Conservation (phyloP, 2,888 invertebrate species). For the Agonum fuliginosum region DNA sequence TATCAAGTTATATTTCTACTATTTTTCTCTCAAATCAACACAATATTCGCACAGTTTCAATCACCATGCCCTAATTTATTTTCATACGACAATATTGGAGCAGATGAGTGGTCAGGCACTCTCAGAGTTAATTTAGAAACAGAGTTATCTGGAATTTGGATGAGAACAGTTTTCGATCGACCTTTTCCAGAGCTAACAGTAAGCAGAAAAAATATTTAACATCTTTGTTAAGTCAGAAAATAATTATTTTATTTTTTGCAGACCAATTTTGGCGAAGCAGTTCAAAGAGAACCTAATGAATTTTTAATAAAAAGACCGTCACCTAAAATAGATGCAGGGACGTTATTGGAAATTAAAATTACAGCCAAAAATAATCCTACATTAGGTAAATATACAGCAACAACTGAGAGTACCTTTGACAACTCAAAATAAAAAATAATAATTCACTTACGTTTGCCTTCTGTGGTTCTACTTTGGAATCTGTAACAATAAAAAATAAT, state of each 20-base stretch:
- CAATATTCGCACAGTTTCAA: constrained; percentile 5
- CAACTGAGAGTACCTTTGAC: too few species aligned
- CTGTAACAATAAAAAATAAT: too few species aligned
- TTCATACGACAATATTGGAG: constrained; percentile 17
- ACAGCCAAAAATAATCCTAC: constrained; percentile 19
- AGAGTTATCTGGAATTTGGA: constrained; percentile 38
- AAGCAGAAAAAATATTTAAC: neutral
- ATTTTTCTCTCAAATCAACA: too few species aligned
- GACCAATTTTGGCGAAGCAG: constrained; percentile 52
- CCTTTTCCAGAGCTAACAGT: neutral
- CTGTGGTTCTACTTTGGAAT: too few species aligned
- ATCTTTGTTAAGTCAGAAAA: neutral
- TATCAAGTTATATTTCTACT: neutral
- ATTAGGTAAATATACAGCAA: constrained; percentile 12
- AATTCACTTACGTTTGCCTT: too few species aligned
- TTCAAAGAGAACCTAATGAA: constrained; percentile 46
- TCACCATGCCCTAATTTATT: constrained; percentile 43
- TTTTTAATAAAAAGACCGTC: constrained; percentile 33
- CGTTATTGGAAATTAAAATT: constrained; percentile 15
- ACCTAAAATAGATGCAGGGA: constrained; percentile 21
- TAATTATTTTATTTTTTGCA: neutral
- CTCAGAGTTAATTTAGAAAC: constrained; percentile 3
- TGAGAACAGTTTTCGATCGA: constrained; percentile 33
- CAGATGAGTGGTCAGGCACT: constrained; percentile 27
- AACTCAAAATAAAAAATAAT: too few species aligned